Base-by-base conservation (phyloP, 2,888 invertebrate species). In the Hydrotaea cyrtoneurina region DNA sequence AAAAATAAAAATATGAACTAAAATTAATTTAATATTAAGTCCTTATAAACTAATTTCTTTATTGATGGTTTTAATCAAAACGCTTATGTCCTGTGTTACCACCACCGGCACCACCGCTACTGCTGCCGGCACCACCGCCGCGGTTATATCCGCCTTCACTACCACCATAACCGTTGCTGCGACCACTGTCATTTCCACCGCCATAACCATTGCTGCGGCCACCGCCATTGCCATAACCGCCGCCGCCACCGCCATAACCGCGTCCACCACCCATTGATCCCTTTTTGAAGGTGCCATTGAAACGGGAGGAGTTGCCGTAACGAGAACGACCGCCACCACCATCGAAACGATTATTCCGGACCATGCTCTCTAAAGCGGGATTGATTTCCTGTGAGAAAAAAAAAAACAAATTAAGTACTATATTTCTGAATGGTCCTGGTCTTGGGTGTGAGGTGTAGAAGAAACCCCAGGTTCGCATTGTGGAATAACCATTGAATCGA, bases 351-450 rank as follows among this genome's bases (percentile, higher is more conserved):
- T 91, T 92, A 87, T 95, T 94, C 87, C 94, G 94, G 7, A 96
- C 96, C 93, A 97, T 94, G 88, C 97, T 96, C 89, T 95, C 94
- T 64, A 98, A 94, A 91, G 97, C 96, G 71, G 97, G 97, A 91
- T 96, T 97, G 80, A 98, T 94, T 86, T 95, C 95, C 96, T 94
- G 94, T 90, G 89, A 90, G n/a, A 86, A 86, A 64, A 64, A 74
- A 78, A 80, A 59, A 75, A 80, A n/a, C 36, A 75, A 31, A 4
- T 31, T 7, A 7, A 31, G n/a, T n/a, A n/a, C n/a, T n/a, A n/a
- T n/a, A n/a, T n/a, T n/a, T n/a, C n/a, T n/a, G n/a, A n/a, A n/a
- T n/a, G n/a, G n/a, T n/a, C n/a, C n/a, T n/a, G n/a, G n/a, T n/a
- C n/a, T n/a, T n/a, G n/a, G n/a, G n/a, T n/a, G n/a, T n/a, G n/a